phyloP scores from a whole-genome alignment of 2,113 vertebrate genomes.

The Bubo blakistoni region DNA sequence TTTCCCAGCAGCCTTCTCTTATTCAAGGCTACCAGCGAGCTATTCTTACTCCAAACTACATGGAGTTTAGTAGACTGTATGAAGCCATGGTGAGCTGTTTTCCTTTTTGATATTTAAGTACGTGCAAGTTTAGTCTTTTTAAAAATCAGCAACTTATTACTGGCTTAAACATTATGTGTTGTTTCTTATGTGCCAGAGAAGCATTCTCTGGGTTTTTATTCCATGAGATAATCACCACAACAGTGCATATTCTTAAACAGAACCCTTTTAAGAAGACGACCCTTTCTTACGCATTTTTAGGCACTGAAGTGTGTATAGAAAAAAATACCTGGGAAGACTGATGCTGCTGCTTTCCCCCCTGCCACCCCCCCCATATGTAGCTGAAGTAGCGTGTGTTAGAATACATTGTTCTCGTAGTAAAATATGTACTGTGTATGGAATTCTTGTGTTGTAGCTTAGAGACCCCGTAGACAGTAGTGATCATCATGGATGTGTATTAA shows the following conservation, averaged over 20 bases:
- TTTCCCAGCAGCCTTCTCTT: conserved; percentile 87
- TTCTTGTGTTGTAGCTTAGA: conserved; percentile 77
- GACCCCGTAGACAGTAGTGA: conserved; percentile 81
- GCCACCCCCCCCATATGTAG: background rate
- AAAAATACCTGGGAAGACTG: background rate
- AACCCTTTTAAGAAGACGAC: background rate
- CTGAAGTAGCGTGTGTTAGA: background rate
- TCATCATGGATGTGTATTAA: conserved; percentile 77
- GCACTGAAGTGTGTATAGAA: background rate
- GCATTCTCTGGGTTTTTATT: background rate
- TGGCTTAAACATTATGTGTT: background rate
- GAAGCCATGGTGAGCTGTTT: conserved; percentile 86
- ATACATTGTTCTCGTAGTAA: background rate
- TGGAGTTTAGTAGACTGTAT: conserved; percentile 91
- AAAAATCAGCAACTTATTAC: background rate
- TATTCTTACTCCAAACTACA: conserved; percentile 91
- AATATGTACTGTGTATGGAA: conserved; percentile 22
- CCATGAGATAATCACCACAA: background rate
- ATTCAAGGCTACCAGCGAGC: conserved; percentile 90
- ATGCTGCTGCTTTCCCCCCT: background rate
- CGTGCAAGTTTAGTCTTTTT: background rate
- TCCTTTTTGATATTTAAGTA: background rate
- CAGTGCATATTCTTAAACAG: background rate
- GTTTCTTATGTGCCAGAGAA: background rate
- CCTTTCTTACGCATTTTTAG: background rate